Conservation (phyloP, 2,113 vertebrate species). For the Apus apus region DNA sequence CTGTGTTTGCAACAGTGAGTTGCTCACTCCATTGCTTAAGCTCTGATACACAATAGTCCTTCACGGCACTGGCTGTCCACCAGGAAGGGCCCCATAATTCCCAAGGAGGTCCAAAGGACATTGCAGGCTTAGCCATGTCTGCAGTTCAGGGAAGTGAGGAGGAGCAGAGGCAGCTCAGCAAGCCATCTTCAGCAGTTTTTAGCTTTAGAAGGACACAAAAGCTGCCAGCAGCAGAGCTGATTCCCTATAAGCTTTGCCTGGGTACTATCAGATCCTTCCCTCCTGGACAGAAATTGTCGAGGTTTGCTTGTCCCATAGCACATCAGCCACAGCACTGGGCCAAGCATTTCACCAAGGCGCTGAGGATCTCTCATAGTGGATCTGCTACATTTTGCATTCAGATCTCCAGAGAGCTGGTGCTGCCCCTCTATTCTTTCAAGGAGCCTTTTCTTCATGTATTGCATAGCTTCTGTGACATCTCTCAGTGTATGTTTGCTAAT, state of each 20-base stretch:
- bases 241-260: neutral
- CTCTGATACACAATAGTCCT: neutral
- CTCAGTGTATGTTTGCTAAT: neutral
- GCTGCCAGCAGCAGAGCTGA: neutral
- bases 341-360: neutral
- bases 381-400: neutral
- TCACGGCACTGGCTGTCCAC: rapidly evolving
- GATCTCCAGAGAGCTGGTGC: neutral
- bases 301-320: neutral
- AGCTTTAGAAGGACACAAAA: neutral
- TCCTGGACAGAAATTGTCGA: neutral
- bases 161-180: neutral
- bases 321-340: neutral
- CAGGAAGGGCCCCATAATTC: neutral
- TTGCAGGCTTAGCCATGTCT: rapidly evolving
- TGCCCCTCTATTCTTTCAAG: neutral
- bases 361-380: neutral
- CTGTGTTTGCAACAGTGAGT: neutral
- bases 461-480: neutral
- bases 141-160: neutral
- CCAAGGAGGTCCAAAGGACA: neutral
- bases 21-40: neutral
- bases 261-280: neutral
- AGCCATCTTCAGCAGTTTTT: neutral
- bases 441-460: neutral